Base-by-base conservation (phyloP, 2,888 invertebrate species). In the Caenorhabditis uteleia region DNA sequence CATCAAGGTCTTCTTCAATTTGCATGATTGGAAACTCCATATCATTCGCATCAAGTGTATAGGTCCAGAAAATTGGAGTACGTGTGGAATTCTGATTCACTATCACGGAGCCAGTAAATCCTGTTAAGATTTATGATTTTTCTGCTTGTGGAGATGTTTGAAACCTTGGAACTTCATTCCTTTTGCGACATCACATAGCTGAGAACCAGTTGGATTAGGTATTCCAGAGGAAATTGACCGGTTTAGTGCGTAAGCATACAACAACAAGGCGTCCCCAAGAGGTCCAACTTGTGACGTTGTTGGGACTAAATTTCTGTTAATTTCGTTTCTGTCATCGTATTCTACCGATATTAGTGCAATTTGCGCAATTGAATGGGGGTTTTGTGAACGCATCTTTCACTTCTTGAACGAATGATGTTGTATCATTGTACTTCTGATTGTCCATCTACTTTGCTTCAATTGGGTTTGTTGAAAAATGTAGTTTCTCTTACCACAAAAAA, bases 31-130 rank as follows among this genome's bases (percentile, higher is more conserved):
- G 23, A 8, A 48, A 42, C 16, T 57, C 53, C 6, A 39, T 44
- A 21, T 71, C 50, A 12, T 39, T 25, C 7, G 42, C 16, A 26
- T 68, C 61, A 26, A 71, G 20, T 21, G 53, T 57, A 46, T 60
- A 68, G 23, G 68, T 33, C 1, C 44, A n/a, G 40, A 64, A 72
- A 6, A 69, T 51, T 1, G 72, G 72, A 4, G 59, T 67, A 18
- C 68, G 48, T 6, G 67, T 69, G 14, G 38, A 29, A 21, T 72
- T 72, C 21, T 58, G 26, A 33, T 69, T 72, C 16, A 72, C 57
- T 3, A 60, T 55, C 18, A 72, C 72, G 33, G 47, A 49, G 40
- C 72, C 72, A 14, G 72, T 64, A 27, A 58, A 72, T 3, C 72
- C 70, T 60, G 25, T 25, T 34, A 21, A 20, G 6, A 20, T 3